Conservation (phyloP, 2,113 vertebrate genomes). For the Lanius collurio region DNA sequence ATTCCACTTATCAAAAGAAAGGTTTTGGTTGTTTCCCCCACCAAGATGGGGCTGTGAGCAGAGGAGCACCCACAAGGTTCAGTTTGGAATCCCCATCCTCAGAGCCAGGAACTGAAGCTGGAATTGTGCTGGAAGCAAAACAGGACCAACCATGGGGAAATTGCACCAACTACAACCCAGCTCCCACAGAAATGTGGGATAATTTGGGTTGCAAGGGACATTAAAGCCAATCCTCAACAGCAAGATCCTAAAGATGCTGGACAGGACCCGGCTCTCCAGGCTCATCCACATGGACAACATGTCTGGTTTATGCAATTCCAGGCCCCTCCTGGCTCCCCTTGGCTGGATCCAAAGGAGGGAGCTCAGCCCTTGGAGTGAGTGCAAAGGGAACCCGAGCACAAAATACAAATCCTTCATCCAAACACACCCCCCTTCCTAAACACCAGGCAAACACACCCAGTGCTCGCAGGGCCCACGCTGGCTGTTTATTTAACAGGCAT, state of each 20-base stretch:
- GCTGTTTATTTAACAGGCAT: neutral
- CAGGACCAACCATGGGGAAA: accelerated
- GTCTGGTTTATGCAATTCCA: neutral
- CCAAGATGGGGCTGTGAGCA: neutral
- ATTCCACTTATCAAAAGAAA: no score
- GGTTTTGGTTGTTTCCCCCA: neutral
- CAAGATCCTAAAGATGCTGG: neutral
- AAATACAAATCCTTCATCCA: neutral
- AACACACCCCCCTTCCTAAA: neutral
- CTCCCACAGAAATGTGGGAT: neutral
- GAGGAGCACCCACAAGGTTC: neutral
- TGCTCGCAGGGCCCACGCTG: neutral
- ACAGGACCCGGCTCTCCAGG: accelerated
- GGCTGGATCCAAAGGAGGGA: neutral
- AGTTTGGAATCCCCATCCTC: neutral
- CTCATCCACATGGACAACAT: neutral
- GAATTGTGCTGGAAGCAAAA: neutral
- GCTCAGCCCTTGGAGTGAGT: neutral
- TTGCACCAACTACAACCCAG: accelerated
- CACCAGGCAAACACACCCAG: neutral
- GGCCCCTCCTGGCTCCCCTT: neutral
- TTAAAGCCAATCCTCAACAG: neutral
- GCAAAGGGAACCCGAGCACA: neutral
- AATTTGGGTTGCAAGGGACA: neutral
- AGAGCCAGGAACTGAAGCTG: neutral